Evolutionary conservation across 2,888 invertebrate genomes (phyloP), one percentile per base, ranked within the genome.

Genomic region (Drosophila quasianomalipes): DNA sequence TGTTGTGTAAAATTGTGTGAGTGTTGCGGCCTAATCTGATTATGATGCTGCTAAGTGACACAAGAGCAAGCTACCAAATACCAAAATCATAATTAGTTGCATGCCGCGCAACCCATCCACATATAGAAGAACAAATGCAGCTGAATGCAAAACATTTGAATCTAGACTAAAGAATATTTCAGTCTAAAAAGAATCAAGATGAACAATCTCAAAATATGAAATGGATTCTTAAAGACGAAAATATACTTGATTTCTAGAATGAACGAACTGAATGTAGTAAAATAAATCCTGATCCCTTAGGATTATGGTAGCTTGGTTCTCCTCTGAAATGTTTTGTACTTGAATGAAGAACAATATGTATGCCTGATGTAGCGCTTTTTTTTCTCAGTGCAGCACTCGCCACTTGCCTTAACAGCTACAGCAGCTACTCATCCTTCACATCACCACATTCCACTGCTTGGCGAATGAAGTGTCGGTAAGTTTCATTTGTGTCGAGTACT

Each of bases 11-110:
- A 9, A 51, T 10, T 52, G 33, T 63, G 57, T 57, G 49, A 59
- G 44, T 51, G 54, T 59, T 62, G 80, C 82, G 84, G 82, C 80
- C 77, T 86, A 85, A 85, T 84, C 85, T 74, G 87, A 87, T 85
- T 84, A 84, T 80, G 80, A 74, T 82, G 89, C 83, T 86, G 84
- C 87, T 72, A 79, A 89, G 82, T 85, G 87, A 89, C 77, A 83
- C 86, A 79, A 83, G 87, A 81, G 84, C 87, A 83, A 85, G 82
- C 87, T 87, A 82, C 61, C 74, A 74, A 83, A 89, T 86, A 65
- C 70, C 76, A 72, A 74, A 75, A 86, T 73, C 85, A 89, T 83
- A 85, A 89, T 76, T 85, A 83, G 86, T 81, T 89, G 79, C 83
- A 85, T 73, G 82, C 71, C 80, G 82, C 72, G 74, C 66, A 33